Conservation (phyloP, 1,140 invertebrate genomes). For the Drosophila ficusphila region DNA sequence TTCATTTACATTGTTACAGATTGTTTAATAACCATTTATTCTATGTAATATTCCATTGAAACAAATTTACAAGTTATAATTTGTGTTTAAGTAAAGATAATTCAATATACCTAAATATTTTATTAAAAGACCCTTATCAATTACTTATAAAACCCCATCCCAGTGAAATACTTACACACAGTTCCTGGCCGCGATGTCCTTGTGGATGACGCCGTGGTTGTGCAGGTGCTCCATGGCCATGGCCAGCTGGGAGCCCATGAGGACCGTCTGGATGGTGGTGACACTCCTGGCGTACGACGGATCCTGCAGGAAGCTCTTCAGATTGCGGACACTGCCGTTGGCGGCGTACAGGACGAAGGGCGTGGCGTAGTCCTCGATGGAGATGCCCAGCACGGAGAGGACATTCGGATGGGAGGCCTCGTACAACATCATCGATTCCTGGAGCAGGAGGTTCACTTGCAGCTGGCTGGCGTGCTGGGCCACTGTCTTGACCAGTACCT, state of each 20-base stretch:
- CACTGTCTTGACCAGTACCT: constrained; percentile 95
- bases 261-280: constrained; percentile 96
- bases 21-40: neutral
- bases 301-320: constrained; percentile 91
- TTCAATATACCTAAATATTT: too few species aligned
- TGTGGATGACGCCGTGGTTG: constrained; percentile 95
- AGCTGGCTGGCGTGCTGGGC: constrained; percentile 87
- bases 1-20: neutral
- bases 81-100: too few species aligned
- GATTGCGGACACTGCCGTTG: constrained; percentile 91
- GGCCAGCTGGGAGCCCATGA: constrained; percentile 95
- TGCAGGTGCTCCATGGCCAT: constrained; percentile 94
- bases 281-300: constrained; percentile 88
- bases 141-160: too few species aligned
- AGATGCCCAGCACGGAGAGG: constrained; percentile 94
- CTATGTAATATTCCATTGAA: too few species aligned
- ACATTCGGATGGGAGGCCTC: constrained; percentile 93
- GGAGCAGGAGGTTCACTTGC: constrained; percentile 92
- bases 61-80: too few species aligned
- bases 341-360: constrained; percentile 96
- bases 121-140: too few species aligned
- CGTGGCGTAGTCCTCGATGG: constrained; percentile 92
- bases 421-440: constrained; percentile 95
- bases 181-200: constrained; percentile 96
- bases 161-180: constrained; percentile 87